These are phyloP conservation scores for Benitochromis conjunctus DNA, from an alignment of 2,113 vertebrate genomes.

Conservation along the genomic window DNA sequence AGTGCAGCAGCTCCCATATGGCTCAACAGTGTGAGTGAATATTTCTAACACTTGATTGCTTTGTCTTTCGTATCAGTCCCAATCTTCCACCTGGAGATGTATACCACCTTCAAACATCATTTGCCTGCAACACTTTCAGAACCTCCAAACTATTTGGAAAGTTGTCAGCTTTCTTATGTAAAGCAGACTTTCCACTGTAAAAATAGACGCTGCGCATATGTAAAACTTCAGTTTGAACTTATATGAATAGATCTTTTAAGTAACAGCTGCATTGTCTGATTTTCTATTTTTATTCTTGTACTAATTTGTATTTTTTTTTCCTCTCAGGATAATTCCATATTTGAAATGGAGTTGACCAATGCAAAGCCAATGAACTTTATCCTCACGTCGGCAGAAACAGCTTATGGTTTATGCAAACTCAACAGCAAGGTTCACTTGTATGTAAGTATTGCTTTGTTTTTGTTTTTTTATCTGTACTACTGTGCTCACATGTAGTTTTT, in stretches of 20 bases:
- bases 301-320: neutral
- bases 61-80: constrained; percentile 21
- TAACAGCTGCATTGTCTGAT: neutral
- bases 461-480: neutral
- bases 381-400: neutral
- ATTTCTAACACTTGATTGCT: constrained; percentile 1
- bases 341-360: neutral
- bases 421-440: constrained; percentile 13
- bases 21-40: neutral
- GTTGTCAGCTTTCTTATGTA: neutral
- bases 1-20: neutral
- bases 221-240: neutral
- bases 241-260: neutral
- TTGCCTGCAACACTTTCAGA: neutral
- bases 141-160: neutral
- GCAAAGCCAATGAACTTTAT: constrained; percentile 53
- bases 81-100: constrained; percentile 1
- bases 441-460: constrained; percentile 44
- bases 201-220: neutral
- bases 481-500: neutral
- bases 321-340: neutral
- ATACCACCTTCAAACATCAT: neutral
- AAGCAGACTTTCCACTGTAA: neutral
- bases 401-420: rapidly evolving
- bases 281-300: neutral